Evolutionary conservation across 2,797 vertebrate species (phyloP), one percentile per base, ranked within the genome.

Genomic region (Furcifer pardalis): DNA sequence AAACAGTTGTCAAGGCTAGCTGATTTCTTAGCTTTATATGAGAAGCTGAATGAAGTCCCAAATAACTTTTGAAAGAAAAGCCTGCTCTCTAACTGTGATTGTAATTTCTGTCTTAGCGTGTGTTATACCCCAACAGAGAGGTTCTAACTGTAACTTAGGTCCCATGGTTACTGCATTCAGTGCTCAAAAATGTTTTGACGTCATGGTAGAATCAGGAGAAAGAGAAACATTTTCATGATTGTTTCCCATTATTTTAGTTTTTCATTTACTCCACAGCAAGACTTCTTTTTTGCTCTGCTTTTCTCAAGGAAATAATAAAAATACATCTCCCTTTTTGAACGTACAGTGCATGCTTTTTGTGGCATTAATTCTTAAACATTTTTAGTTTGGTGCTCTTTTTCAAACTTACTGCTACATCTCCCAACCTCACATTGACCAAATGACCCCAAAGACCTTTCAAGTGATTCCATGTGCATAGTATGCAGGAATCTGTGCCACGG

Each of bases 301-400:
- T 80, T 88, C 4, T 15, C 52, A 90, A 71, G 79, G 12, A 23
- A n/a, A 88, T 52, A 86, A 81, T 76, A 49, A 72, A 79, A 27
- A 85, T 65, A 79, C 80, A 86, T 91, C 84, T 79, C 52, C 44
- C 88, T 84, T 81, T 91, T 62, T 10, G 35, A 89, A 88, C 79
- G 62, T 32, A 78, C 83, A 83, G 17, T 81, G 40, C 65, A 84
- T n/a, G 52, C 25, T 88, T 63, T 77, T 81, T 82, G 37, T 8
- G 62, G 52, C 7, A 37, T 30, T 37, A 25, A 71, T 71, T 37
- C 56, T 49, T 60, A 60, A 62, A 25, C 7, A 17, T 73, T 82
- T 23, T 21, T 25, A 35, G 10, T 21, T 82, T 42, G n/a, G 17
- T 2, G 5, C 17, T 19, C 74, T 21, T 13, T 21, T 13, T 21